Evolutionary conservation across 2,888 invertebrate species (phyloP), one percentile per base, ranked within the genome.

Genomic region (Epsilonema sp.): DNA sequence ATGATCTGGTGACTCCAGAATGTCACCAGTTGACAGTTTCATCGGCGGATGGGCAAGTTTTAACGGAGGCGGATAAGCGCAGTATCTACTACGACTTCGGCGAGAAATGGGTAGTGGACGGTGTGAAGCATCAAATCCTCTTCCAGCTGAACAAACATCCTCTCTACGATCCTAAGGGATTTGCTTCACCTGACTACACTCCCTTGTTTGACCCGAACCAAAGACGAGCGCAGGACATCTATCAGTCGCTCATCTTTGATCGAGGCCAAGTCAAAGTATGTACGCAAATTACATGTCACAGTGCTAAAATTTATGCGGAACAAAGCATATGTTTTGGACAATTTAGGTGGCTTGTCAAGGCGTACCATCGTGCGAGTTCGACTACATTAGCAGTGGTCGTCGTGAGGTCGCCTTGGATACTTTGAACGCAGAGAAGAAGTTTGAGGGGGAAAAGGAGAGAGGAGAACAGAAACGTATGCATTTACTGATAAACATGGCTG

Each of bases 341-440:
- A n/a, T n/a, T n/a, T n/a, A 57, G 51, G 49, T 49, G 13, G 24
- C 45, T 3, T 56, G 56, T 43, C 53, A 52, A 37, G 49, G 46
- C 16, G 39, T 48, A 2, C 48, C 44, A 20, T 48, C 53, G 21
- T 57, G 57, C 46, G 55, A 52, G 26, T 58, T 53, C 51, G 57
- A 57, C 43, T 57, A 51, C 45, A 37, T 56, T 5, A 44, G 53
- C 24, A 57, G 58, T 8, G 56, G 56, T 2, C 37, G 52, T 3
- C 39, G 55, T 4, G 56, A 58, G 37, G 49, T 59, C 20, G 56
- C 59, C 16, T 16, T 58, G 44, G 51, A 48, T 23, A 59, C 56
- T 5, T 42, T 56, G 16, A 53, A 55, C 38, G 47, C 42, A 1
- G 53, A 54, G 43, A 40, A 37, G 16, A 44, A 38, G 36, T 51